phyloP scores from a whole-genome alignment of 1,140 invertebrate species.

The Linepithema humile region DNA sequence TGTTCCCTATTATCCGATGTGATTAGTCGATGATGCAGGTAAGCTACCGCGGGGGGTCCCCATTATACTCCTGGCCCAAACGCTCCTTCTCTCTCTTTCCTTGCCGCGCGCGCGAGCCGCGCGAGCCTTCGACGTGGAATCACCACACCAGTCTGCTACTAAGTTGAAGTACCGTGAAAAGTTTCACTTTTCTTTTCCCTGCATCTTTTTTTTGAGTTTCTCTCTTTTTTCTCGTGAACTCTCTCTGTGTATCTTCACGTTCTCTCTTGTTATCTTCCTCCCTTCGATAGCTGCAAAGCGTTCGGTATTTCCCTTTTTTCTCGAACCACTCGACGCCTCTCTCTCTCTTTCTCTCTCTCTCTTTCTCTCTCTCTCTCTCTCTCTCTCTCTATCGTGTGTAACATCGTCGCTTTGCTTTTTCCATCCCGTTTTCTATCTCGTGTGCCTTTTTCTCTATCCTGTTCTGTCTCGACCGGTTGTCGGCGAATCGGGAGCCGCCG shows the following conservation, averaged over 20 bases:
- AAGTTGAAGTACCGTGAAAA: slow-evolving; percentile 29
- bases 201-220: not conserved
- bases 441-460: not conserved
- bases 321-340: slow-evolving; percentile 32
- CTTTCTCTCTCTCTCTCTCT: not conserved
- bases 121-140: slow-evolving; percentile 59
- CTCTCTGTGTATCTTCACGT: not conserved
- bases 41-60: slow-evolving; percentile 83
- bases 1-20: slow-evolving; percentile 84
- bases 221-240: not conserved
- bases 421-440: not conserved
- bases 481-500: slow-evolving; percentile 57
- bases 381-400: not conserved
- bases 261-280: slow-evolving; percentile 45
- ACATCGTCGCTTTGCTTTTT: slow-evolving; percentile 4
- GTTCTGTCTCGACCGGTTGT: slow-evolving; percentile 3
- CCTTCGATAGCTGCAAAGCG: slow-evolving; percentile 43
- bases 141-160: slow-evolving; percentile 56
- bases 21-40: slow-evolving; percentile 85
- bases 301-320: slow-evolving; percentile 41
- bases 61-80: slow-evolving; percentile 75
- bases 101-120: no score
- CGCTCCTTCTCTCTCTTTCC: slow-evolving; percentile 74
- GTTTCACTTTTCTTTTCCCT: slow-evolving; percentile 27
- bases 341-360: not conserved